Base-by-base conservation (phyloP, 1,140 invertebrate species). In the Ectropis grisescens region DNA sequence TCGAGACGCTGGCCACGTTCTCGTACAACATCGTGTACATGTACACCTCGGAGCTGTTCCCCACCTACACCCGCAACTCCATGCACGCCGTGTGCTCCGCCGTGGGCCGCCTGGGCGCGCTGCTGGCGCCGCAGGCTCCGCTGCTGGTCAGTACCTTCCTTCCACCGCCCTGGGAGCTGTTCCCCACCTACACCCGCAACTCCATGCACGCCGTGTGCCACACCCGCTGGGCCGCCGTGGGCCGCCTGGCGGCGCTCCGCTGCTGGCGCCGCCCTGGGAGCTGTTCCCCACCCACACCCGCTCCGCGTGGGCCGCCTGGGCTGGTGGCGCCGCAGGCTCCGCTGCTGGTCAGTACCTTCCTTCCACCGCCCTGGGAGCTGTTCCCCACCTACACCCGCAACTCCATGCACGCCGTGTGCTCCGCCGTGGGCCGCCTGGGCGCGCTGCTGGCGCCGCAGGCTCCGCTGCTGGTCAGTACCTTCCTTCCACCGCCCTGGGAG, bases 1-100 rank as follows among this genome's bases (percentile, higher is more conserved):
- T 89, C n/a, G 90, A 90, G 68, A 85, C 84, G 57, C 82, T 86
- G 37, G 88, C 87, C 11, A 87, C 87, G 2, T 82, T 86, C 44
- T 84, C 87, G 0, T 88, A 88, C 60, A 84, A 84, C 40, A 83
- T 85, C 8, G 74, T 90, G 16, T 90, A 91, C 61, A 85, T 90
- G 41, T 89, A 88, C 47, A 90, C 89, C 0, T 85, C 88, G 3
- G 89, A 91, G 69, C 82, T 91, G 53, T 91, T 89, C 58, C 89
- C 89, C 5, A 91, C 89, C 1, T 86, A 85, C 48, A 81, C 88
- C 8, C 72, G 89, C 4, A 87, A 89, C 52, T 87, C 87, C 22
- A 65, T 89, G 33, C 78, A 90, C 13, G 81, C 87, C 0, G 69
- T 87, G 24, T 90, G 89, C 62, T 88, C 88, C 1, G 88, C 90